Evolutionary conservation across 2,113 vertebrate genomes (phyloP), one percentile per base, ranked within the genome.

Genomic region (Calidris pugnax): DNA sequence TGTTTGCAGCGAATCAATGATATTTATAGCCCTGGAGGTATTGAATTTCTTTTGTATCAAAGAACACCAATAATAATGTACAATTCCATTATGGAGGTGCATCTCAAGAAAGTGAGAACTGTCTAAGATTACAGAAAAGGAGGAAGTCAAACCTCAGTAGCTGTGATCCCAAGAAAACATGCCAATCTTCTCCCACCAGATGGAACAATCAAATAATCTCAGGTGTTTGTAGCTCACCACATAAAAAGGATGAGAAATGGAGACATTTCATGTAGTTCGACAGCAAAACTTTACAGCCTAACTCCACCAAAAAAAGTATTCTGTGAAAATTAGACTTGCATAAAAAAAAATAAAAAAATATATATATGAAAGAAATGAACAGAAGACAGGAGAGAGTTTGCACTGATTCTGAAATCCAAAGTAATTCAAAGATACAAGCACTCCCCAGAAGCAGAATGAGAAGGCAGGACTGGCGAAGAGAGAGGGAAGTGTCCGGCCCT

Each of bases 1-100:
- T 60, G 51, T 90, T 94, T 62, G 64, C 59, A 56, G 57, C 48
- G 73, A 97, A 97, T 97, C 96, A 92, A 97, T 95, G 96, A 41
- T 87, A 94, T 89, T 96, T 95, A 93, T 96, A 89, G 95, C 91
- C 97, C 92, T 55, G 47, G 66, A 95, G 98, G 91, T 59, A 81
- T 3, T 47, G 68, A 76, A 59, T 97, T 94, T 94, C 87, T 96
- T 97, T 93, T 85, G 85, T 93, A 78, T 83, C 93, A 92, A 95
- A 90, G 94, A 91, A 83, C 94, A 97, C 97, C 86, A 91, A 83
- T 91, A 97, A 96, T 85, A 97, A 90, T 43, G 89, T 85, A 51
- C 92, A 81, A 55, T 80, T 76, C 95, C 81, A 92, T 94, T 84
- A 93, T 63, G 56, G 77, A 86, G 87, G 86, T 14, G 37, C 24